phyloP scores from a whole-genome alignment of 2,888 invertebrate species.

The Drosophila ochracea region DNA sequence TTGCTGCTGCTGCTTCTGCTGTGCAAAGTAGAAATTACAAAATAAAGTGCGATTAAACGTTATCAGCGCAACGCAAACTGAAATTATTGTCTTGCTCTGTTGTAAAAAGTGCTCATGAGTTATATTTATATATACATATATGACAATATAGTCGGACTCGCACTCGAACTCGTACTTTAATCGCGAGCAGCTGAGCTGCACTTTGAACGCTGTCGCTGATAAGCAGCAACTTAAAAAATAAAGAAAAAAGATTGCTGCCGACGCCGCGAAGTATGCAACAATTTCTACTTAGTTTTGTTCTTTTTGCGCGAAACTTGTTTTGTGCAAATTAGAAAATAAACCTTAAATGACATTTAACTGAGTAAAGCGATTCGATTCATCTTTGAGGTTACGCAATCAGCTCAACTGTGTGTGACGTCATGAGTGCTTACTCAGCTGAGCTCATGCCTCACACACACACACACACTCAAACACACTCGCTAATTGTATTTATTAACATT shows the following conservation, averaged over 20 bases:
- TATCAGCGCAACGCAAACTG: constrained; percentile 36
- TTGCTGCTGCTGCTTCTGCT: background rate
- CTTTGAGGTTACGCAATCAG: background rate
- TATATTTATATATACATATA: background rate
- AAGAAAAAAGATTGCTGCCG: background rate
- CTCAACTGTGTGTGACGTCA: background rate
- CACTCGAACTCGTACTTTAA: constrained; percentile 33
- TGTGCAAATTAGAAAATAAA: background rate
- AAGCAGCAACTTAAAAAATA: constrained; percentile 21
- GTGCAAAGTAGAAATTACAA: constrained; percentile 47
- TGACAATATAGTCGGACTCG: background rate
- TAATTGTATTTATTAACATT: constrained; percentile 72
- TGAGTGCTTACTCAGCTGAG: constrained; percentile 18
- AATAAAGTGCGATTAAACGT: constrained; percentile 48
- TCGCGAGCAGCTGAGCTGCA: constrained; percentile 44
- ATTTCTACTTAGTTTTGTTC: background rate
- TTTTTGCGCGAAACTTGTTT: background rate
- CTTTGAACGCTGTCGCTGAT: constrained; percentile 48
- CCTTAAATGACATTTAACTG: background rate
- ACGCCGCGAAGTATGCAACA: constrained; percentile 52
- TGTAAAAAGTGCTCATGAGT: constrained; percentile 28
- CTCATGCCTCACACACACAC: constrained; percentile 17
- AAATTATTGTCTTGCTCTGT: constrained; percentile 33
- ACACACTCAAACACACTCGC: constrained; percentile 9
- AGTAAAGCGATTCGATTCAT: background rate